Base-by-base conservation (phyloP, 2,888 invertebrate species). In the Linyphia triangularis region DNA sequence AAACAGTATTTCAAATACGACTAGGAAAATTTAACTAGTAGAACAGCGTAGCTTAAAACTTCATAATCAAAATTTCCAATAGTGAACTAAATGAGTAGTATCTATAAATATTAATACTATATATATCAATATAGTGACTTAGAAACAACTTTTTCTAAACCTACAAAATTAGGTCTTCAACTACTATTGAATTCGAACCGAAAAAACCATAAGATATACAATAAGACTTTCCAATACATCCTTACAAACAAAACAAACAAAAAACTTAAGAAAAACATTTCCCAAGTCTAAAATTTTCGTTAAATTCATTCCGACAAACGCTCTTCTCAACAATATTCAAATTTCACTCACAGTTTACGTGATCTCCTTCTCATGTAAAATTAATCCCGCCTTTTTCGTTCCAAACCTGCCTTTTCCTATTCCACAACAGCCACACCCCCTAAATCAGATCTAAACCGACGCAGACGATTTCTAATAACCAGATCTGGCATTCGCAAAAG, bases 391-490 rank as follows among this genome's bases (percentile, higher is more conserved):
- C 70, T 43, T 57, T 73, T 73, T 26, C 24, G 24, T 9, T 28
- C 65, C 30, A 4, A 28, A 51, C 13, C 51, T 51, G 51, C 51
- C 51, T 4, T 9, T 33, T 33, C 9, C 33, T 9, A 63, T 26
- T 5, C 10, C 24, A 26, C 6, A 2, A 63, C 37, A 70, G 22
- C 70, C 40, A 5, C 16, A 57, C 13, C 40, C 65, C 73, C 24
- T 83, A 73, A 72, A 83, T 83, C 83, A 73, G 65, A 73, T 63
- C 59, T 73, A 75, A 83, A 65, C 83, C 51, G 72, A 28, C 10
- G 26, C 59, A 24, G 70, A 59, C 37, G 7, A 24, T 43, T 24
- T 67, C 73, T 83, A 83, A 83, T 83, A 83, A 83, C 83, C 63
- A 33, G 30, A 43, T 63, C 26, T 83, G 83, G 63, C 73, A 83